phyloP scores from a whole-genome alignment of 1,140 invertebrate species.

The Condylostylus longicornis region DNA sequence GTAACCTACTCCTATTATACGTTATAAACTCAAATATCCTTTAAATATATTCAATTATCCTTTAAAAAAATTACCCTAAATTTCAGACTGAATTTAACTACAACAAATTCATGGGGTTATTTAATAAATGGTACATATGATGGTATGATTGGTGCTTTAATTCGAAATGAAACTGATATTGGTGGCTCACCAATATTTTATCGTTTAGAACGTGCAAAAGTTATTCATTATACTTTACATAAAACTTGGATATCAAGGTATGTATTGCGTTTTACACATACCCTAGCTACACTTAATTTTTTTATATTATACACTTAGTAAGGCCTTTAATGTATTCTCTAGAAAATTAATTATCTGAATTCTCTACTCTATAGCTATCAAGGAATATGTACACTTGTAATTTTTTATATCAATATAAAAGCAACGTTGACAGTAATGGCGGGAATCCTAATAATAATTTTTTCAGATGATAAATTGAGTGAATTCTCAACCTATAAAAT shows the following conservation, averaged over 20 bases:
- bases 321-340: too few species aligned
- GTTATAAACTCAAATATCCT: background rate
- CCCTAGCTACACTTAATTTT: background rate
- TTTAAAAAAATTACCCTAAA: too few species aligned
- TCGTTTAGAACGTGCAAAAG: conserved; percentile 37
- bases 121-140: conserved; percentile 45
- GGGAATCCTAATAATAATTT: too few species aligned
- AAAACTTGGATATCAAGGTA: conserved; percentile 43
- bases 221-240: conserved; percentile 43
- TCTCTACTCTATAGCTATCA: too few species aligned
- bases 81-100: conserved; percentile 36
- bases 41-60: background rate
- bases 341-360: too few species aligned
- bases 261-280: background rate
- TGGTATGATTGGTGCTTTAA: conserved; percentile 47
- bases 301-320: background rate
- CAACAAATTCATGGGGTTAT: conserved; percentile 47
- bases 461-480: too few species aligned
- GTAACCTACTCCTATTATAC: background rate
- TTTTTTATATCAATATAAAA: too few species aligned
- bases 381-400: too few species aligned
- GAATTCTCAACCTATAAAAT: too few species aligned
- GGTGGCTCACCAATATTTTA: conserved; percentile 43
- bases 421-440: too few species aligned
- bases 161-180: conserved; percentile 41